Conservation (phyloP, 2,797 vertebrate species). For the Channa striata region DNA sequence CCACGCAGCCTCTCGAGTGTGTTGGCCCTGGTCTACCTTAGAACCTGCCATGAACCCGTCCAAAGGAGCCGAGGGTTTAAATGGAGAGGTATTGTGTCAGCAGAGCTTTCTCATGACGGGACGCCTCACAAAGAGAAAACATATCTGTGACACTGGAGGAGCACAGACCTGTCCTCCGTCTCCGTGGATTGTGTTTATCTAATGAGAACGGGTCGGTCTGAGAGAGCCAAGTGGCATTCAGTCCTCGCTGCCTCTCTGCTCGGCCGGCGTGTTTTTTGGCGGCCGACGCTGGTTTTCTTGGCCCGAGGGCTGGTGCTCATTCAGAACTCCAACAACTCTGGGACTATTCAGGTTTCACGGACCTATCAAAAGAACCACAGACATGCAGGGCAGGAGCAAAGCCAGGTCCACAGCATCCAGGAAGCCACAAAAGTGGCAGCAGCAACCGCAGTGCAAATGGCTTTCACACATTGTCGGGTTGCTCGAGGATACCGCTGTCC, state of each 20-base stretch:
- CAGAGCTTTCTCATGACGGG: slow-evolving; percentile 26
- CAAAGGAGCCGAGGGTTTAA: slow-evolving; percentile 8
- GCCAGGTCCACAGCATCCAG: slow-evolving; percentile 56
- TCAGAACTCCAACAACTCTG: slow-evolving; percentile 67
- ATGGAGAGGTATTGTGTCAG: slow-evolving; percentile 54
- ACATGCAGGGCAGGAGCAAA: slow-evolving; percentile 49
- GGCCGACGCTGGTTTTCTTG: slow-evolving; percentile 51
- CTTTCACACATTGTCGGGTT: slow-evolving; percentile 44
- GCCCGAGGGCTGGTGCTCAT: slow-evolving; percentile 60
- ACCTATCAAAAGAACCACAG: slow-evolving; percentile 75
- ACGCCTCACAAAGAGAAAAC: slow-evolving; percentile 40
- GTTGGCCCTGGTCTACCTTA: slow-evolving; percentile 27
- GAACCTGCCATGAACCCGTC: slow-evolving; percentile 37
- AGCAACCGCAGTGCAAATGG: slow-evolving; percentile 35
- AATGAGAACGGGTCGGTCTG: slow-evolving; percentile 50
- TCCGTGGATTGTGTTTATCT: slow-evolving; percentile 65
- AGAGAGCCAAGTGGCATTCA: slow-evolving; percentile 66
- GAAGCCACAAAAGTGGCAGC: slow-evolving; percentile 48
- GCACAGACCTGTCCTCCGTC: slow-evolving; percentile 55
- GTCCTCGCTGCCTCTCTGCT: slow-evolving; percentile 45
- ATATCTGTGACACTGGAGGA: slow-evolving; percentile 45
- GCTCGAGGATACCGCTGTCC: slow-evolving; percentile 6
- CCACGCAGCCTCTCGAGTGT: slow-evolving; percentile 29
- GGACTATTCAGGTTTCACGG: slow-evolving; percentile 77
- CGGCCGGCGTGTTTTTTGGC: slow-evolving; percentile 60